Evolutionary conservation across 2,797 vertebrate species (phyloP), one percentile per base, ranked within the genome.

Genomic region (Dromococcyx pavoninus): DNA sequence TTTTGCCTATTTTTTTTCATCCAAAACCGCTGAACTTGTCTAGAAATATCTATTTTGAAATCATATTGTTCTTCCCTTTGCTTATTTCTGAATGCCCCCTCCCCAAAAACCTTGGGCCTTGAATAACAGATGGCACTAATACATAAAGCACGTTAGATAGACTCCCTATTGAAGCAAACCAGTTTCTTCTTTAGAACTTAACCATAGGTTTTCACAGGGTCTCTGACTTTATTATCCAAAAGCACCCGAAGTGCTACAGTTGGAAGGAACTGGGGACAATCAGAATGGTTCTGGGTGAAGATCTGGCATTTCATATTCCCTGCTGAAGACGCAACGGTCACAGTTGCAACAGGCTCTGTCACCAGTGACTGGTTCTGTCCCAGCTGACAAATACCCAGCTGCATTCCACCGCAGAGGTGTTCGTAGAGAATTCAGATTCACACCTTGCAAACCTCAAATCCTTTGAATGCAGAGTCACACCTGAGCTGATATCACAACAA

Each of bases 391-490:
- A 15, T 57, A 58, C 9, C n/a, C 61, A 16, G 61, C 27, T 43
- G 11, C 73, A 83, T 43, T 5, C 61, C 57, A 33, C 37, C 21
- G 15, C 43, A 21, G 3, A 73, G 33, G 67, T 50, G 41, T n/a
- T 67, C 62, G 5, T 8, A 43, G 28, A 57, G 28, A 84, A 48
- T 18, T 17, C 76, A 57, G 35, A 24, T 19, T 46, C 10, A 41
- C 39, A 14, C 39, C 39, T 64, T 56, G 46, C 53, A 41, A 41
- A 23, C 10, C 50, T 43, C 35, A 35, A 35, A 22, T 7, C 5
- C 0, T 4, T 10, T 17, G 65, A 37, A 24, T 2, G 3, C 17
- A 27, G 37, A 4, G 3, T 9, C 23, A 22, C 39, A 21, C 8
- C 50, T 22, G 66, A 77, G 71, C 57, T n/a, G 62, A 25, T 14